Base-by-base conservation (phyloP, 35 echinoderm and acorn worm species). In the Anneissia japonica region DNA sequence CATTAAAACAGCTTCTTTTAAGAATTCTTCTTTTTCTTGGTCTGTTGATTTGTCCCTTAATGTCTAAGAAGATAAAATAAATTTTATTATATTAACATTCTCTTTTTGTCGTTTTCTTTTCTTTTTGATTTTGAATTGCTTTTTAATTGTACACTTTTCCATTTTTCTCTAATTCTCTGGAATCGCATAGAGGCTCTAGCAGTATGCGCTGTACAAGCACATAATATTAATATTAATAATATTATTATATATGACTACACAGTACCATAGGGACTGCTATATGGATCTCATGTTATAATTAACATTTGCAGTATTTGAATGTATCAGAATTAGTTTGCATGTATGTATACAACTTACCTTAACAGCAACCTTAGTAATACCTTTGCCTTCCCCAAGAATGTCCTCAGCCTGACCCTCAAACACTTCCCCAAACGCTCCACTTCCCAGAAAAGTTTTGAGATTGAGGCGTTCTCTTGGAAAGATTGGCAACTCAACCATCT, bases 401-500 rank as follows among this genome's bases (percentile, higher is more conserved):
- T 99, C 86, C 0, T 89, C 38, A 29, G 96, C 96, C 3, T 86
- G 73, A 12, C 96, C 96, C 41, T 99, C 92, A 92, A 91, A 99
- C 4, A 99, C 96, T 43, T 99, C 96, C 23, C 96, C 96, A 91
- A 99, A 99, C 0, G 96, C 92, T 79, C 96, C 96, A 72, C 96
- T 99, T 0, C 92, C 96, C 28, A 99, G 76, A 43, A 99, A 94
- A 0, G 96, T 94, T 28, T 92, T 72, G 35, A 99, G 80, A 75
- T 94, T 99, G 21, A 99, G 86, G 6, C 89, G 74, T 37, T 99
- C 96, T 34, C 96, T 35, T 17, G 91, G 88, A 79, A 99, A 99
- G 35, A 94, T 84, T 0, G 96, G 96, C 31, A 99, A 87, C 17
- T 94, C 56, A 23, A 88, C 83, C 29, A 94, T 86, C 30, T 86